phyloP scores from a whole-genome alignment of 2,888 invertebrate species.

The Thera obeliscata region DNA sequence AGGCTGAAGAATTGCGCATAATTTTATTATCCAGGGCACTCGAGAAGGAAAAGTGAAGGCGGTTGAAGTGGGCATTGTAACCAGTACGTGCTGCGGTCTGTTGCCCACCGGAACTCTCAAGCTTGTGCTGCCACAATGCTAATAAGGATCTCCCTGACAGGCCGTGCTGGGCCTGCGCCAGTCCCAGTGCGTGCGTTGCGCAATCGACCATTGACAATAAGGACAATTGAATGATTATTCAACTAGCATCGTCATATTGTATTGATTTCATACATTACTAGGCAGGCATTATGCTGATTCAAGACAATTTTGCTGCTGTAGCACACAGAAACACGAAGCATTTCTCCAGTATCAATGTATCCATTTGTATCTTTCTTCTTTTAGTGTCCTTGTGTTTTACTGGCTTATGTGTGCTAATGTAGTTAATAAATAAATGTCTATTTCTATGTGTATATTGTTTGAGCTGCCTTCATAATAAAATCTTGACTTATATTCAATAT shows the following conservation, averaged over 20 bases:
- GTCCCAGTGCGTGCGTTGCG: slow-evolving; percentile 19
- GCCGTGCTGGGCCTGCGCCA: slow-evolving; percentile 4
- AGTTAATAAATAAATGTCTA: too few relatives aligned
- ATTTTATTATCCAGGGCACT: slow-evolving; percentile 67
- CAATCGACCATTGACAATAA: slow-evolving; percentile 24
- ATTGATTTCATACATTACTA: slow-evolving; percentile 10
- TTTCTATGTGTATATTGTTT: too few relatives aligned
- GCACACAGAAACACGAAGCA: too few relatives aligned
- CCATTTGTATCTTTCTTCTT: too few relatives aligned
- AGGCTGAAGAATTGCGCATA: slow-evolving; percentile 59
- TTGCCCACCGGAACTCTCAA: slow-evolving; percentile 59
- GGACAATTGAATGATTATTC: slow-evolving; percentile 29
- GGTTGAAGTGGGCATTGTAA: slow-evolving; percentile 62
- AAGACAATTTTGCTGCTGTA: too few relatives aligned
- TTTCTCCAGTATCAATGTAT: too few relatives aligned
- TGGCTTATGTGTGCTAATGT: too few relatives aligned
- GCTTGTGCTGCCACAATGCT: slow-evolving; percentile 53
- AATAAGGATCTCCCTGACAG: slow-evolving; percentile 55
- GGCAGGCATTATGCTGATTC: too few relatives aligned
- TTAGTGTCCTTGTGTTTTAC: too few relatives aligned
- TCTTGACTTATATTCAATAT: too few relatives aligned
- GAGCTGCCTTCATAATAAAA: too few relatives aligned
- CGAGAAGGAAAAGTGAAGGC: slow-evolving; percentile 63
- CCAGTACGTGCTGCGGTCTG: slow-evolving; percentile 62
- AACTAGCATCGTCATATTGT: slow-evolving; percentile 21